Percentiles rank a stretch among this genome's conserved stretches.
These are phyloP conservation scores for Brachionus plicatilis DNA, from an alignment of 1,140 invertebrate species.

Conservation along the genomic window DNA sequence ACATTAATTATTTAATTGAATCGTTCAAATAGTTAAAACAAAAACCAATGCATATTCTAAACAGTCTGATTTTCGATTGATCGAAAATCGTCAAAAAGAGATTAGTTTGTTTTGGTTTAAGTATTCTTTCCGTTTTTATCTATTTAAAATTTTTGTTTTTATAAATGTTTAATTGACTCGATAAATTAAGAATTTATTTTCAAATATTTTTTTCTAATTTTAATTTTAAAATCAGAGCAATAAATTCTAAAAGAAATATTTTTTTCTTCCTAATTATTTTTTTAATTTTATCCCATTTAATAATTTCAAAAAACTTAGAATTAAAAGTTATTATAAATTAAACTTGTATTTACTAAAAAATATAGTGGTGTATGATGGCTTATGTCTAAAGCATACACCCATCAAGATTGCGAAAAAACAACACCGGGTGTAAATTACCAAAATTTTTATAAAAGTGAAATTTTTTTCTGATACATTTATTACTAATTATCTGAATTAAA, in stretches of 20 bases:
- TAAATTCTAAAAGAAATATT: background rate
- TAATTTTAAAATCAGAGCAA: background rate
- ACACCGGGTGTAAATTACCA: no score
- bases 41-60: background rate
- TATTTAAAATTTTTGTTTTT: background rate
- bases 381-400: no score
- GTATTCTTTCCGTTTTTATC: background rate
- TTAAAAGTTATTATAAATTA: no score
- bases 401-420: no score
- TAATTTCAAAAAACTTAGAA: background rate
- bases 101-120: background rate
- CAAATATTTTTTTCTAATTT: background rate
- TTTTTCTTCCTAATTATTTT: background rate
- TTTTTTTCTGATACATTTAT: no score
- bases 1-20: conserved; percentile 35
- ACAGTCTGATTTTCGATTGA: background rate
- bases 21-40: background rate
- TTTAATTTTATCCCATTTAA: no score
- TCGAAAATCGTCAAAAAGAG: background rate
- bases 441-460: no score
- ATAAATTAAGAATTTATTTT: background rate
- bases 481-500: no score
- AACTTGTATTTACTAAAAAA: no score
- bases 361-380: no score
- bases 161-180: background rate